Conservation (phyloP, 2,888 invertebrate species). For the Pogonocherus hispidulus region DNA sequence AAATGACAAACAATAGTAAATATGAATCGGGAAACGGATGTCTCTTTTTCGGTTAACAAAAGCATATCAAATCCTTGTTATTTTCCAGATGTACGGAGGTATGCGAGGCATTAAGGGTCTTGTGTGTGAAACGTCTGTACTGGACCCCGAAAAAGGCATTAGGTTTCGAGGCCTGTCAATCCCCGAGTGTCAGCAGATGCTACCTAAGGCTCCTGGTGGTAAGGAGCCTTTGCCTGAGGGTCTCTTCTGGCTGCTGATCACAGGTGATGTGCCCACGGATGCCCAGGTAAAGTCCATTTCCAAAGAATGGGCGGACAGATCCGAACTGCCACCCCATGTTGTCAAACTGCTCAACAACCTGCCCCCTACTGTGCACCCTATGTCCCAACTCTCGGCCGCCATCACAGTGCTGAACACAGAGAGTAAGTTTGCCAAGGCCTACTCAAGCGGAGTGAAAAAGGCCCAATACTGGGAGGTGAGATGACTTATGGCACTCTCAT, state of each 20-base stretch:
- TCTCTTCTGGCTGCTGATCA: slow-evolving; percentile 91
- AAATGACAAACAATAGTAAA: no score
- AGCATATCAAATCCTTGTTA: neutral
- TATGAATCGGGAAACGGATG: no score
- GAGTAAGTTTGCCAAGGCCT: slow-evolving; percentile 92
- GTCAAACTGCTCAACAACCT: slow-evolving; percentile 93
- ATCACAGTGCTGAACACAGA: slow-evolving; percentile 93
- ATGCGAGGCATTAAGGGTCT: slow-evolving; percentile 97
- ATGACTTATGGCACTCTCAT: no score
- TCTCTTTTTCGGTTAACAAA: no score
- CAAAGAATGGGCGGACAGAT: slow-evolving; percentile 88
- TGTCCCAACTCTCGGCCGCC: slow-evolving; percentile 94
- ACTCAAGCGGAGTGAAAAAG: slow-evolving; percentile 89
- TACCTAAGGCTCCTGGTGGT: slow-evolving; percentile 87
- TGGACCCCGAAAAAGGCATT: slow-evolving; percentile 96
- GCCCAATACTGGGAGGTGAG: slow-evolving; percentile 89
- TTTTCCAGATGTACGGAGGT: slow-evolving; percentile 86
- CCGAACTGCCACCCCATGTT: slow-evolving; percentile 93
- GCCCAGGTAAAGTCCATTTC: slow-evolving; percentile 82
- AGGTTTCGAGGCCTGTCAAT: slow-evolving; percentile 94
- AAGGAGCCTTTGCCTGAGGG: slow-evolving; percentile 92
- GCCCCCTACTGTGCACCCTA: slow-evolving; percentile 91
- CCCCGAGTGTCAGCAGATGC: slow-evolving; percentile 89
- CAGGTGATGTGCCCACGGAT: slow-evolving; percentile 89
- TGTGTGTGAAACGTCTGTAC: slow-evolving; percentile 94